Base-by-base conservation (phyloP, 2,797 vertebrate species). In the Pipistrellus pipistrellus region DNA sequence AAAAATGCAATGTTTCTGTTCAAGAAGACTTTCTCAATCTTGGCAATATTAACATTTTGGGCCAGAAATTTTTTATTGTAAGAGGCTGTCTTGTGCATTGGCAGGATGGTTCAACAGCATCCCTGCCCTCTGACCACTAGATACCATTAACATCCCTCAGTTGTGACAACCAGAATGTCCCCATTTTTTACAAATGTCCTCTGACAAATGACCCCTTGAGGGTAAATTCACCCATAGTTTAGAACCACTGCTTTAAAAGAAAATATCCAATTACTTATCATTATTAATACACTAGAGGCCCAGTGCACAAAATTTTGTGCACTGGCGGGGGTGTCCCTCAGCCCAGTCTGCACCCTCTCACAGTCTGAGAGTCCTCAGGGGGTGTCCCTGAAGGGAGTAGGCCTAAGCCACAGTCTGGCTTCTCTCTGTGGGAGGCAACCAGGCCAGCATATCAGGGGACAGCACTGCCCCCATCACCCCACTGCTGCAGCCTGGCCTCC, bases 1-100 rank as follows among this genome's bases (percentile, higher is more conserved):
- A 68, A 51, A 85, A 93, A 78, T 66, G 12, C 20, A 68, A 51
- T 89, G 12, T 72, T 93, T 96, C 72, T 48, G 18, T 85, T 90
- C n/a, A 90, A 87, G 71, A 2, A n/a, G 7, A 12, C 11, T 62
- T 76, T 78, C 30, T 86, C 23, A 62, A 13, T 21, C 20, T 85
- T 94, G 55, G 13, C 46, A 41, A 6, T 69, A 38, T 27, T 91
- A 25, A 77, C 3, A 69, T 87, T 87, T 81, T 41, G 11, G 53
- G 18, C 13, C 44, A 59, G 2, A 66, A 64, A 48, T 57, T 62
- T 83, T 77, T 68, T 57, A 32, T 53, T 84, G 6, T 81, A 46
- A 55, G 15, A 51, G 38, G n/a, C 4, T 78, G 15, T 8, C 8
- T 15, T 46, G 38, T 46, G 69, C 1, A 17, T 38, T 73, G 9